Conservation (phyloP, 2,113 vertebrate species). For the Abramis brama region DNA sequence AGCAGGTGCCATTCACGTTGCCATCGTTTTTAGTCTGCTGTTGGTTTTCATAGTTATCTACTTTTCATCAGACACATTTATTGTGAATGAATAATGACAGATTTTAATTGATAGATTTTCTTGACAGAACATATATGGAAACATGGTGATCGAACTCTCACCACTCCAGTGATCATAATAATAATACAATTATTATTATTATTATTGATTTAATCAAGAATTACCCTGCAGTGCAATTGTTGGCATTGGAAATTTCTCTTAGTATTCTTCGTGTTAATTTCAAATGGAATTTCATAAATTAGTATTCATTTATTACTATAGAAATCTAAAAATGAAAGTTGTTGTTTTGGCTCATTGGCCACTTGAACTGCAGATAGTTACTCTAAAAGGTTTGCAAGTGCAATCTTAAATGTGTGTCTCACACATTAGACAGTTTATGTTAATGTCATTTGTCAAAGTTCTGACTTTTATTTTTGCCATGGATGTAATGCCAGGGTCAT, state of each 20-base stretch:
- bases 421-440: background rate
- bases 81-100: background rate
- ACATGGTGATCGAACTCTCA: background rate
- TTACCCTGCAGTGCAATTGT: background rate
- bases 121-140: background rate
- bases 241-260: background rate
- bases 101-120: background rate
- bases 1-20: background rate
- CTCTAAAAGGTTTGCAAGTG: background rate
- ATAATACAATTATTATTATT: background rate
- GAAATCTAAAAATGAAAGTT: background rate
- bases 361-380: background rate
- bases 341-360: background rate
- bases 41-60: background rate
- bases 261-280: background rate
- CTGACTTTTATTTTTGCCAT: slow-evolving; percentile 5
- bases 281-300: background rate
- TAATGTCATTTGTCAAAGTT: background rate
- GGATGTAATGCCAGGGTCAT: background rate
- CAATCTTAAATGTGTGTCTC: background rate
- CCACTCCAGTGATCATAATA: background rate
- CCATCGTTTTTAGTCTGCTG: background rate
- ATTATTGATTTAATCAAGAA: background rate
- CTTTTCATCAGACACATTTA: background rate
- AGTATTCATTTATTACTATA: background rate